Base-by-base conservation (phyloP, 2,797 vertebrate genomes). In the Enteromius mattozi region DNA sequence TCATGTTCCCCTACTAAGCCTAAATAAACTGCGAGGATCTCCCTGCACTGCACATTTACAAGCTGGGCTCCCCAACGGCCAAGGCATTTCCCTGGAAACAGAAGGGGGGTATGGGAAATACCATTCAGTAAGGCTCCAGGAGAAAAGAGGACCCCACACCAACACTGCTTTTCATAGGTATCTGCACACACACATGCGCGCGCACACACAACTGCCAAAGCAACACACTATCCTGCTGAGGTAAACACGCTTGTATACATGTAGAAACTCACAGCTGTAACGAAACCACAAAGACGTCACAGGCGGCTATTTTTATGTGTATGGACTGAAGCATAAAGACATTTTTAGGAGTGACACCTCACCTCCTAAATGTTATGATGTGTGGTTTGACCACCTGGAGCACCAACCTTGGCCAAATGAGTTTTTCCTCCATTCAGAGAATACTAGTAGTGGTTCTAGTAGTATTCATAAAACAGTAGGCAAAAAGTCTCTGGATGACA, bases 221-320 rank as follows among this genome's bases (percentile, higher is more conserved):
- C 21, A 24, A 59, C 45, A 75, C 79, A 33, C 66, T 47, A 54
- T 68, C 51, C 81, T 37, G 42, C 14, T 54, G 35, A 59, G 42
- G 24, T 72, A 63, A 80, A 82, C 63, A 83, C 54, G 21, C 47
- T 45, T 35, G 24, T 24, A 81, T 81, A 87, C 65, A 49, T 37
- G 59, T 4, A 45, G 16, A 70, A 70, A 81, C 45, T 80, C 49
- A 74, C 80, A 84, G 83, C 84, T 81, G 82, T 85, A 87, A 87
- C 82, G 86, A 91, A 78, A 83, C 87, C 70, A 87, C 91, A 88
- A 90, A 54, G 16, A 79, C 69, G 71, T 89, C 86, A 88, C 88
- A 81, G 75, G 86, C 77, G 27, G 85, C 90, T 91, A 90, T 90
- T 92, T 92, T 92, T 89, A 92, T 91, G 84, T 87, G 59, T 59